Evolutionary conservation across 2,113 vertebrate genomes (phyloP).

Genomic region (Cyprinodon brontotheroides): DNA sequence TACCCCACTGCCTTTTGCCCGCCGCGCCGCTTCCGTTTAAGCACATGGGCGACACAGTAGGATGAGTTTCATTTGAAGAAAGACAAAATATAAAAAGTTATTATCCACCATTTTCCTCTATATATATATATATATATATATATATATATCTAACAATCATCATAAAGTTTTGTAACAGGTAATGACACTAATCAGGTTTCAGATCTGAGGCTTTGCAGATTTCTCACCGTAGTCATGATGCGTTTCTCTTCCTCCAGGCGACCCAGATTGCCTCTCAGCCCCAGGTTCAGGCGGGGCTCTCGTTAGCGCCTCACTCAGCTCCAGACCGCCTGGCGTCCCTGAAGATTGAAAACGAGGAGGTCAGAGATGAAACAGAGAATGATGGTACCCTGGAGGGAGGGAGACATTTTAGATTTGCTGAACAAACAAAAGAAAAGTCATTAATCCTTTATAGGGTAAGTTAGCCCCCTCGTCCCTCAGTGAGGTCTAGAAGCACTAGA

Average conservation of each 20-base stretch:
- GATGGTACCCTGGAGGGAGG: neutral
- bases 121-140: too few relatives aligned
- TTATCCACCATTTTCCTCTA: too few relatives aligned
- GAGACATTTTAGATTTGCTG: too few relatives aligned
- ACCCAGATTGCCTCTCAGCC: conserved; percentile 94
- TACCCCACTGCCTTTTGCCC: conserved; percentile 95
- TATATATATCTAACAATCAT: too few relatives aligned
- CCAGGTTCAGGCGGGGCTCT: conserved; percentile 93
- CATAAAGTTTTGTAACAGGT: too few relatives aligned
- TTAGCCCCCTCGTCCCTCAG: too few relatives aligned
- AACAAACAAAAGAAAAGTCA: too few relatives aligned
- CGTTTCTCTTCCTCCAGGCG: conserved; percentile 80
- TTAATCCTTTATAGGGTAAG: too few relatives aligned
- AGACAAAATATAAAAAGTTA: neutral
- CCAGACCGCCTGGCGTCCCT: conserved; percentile 94
- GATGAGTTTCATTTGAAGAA: neutral
- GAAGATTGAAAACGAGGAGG: conserved; percentile 98
- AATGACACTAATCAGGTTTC: neutral
- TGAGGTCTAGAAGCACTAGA: too few relatives aligned
- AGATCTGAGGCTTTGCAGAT: neutral
- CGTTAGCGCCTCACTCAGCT: conserved; percentile 94
- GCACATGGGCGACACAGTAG: conserved; percentile 97
- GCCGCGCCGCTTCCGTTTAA: conserved; percentile 93
- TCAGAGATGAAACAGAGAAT: conserved; percentile 65
- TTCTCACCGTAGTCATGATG: neutral